Base-by-base conservation (phyloP, 2,888 invertebrate genomes). In the Aethes cnicana region DNA sequence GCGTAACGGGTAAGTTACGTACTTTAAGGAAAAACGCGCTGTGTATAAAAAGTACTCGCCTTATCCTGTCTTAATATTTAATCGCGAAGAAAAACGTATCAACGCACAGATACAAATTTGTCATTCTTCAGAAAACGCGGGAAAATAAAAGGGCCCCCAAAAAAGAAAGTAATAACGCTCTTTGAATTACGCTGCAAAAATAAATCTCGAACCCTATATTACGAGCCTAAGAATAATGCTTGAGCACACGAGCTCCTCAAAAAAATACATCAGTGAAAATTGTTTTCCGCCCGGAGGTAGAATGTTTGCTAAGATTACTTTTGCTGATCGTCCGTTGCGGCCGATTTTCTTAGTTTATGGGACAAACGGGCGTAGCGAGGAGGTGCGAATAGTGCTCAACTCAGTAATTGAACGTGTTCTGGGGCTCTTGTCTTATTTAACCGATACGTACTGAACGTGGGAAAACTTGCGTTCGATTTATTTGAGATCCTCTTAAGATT, bases 291-390 rank as follows among this genome's bases (percentile, higher is more conserved):
- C 68, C 60, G 62, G 66, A 72, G 76, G 72, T 73, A 72, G 71
- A 72, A 77, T 77, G 77, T 72, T 73, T 69, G 72, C 69, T 67
- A 72, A 75, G 73, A 80, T 80, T 80, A 79, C 78, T 75, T 77
- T 75, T 63, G 68, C 67, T 73, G 74, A 78, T 76, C 76, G 73
- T 64, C 69, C 68, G 64, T 64, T 58, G 76, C 64, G 69, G 74
- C 68, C 76, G 74, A 74, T 74, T 75, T 75, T 72, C 75, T 65
- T 67, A 69, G 61, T 74, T 72, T 75, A 76, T 70, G 72, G 66
- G 63, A 68, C 65, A 67, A 74, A 68, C 71, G 57, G 62, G 65
- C 55, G 62, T 55, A 60, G 61, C 64, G 60, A 68, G 66, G 68
- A 75, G 69, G 73, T 72, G 69, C 63, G 55, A 76, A 74, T 69